A percentile compares a stretch with the other conserved stretches of the same genome.
phyloP scores from a whole-genome alignment of 2,113 vertebrate genomes.

The Cichladusa arquata region DNA sequence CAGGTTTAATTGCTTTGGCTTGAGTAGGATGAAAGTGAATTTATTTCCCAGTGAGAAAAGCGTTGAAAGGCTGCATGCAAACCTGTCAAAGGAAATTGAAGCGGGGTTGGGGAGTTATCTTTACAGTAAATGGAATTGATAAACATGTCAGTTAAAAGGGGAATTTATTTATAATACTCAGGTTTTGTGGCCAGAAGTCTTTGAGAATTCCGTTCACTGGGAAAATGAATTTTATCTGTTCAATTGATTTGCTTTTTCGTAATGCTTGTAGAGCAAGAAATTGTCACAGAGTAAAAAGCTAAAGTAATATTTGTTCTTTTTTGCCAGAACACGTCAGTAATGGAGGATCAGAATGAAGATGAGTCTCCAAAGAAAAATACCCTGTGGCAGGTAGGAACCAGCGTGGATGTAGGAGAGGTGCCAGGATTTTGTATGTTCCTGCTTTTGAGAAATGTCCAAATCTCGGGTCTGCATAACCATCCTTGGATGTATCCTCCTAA shows the following conservation, averaged over 20 bases:
- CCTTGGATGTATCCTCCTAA: not conserved
- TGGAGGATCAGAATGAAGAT: conserved; percentile 97
- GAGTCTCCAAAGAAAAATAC: conserved; percentile 97
- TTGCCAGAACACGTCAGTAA: conserved; percentile 89
- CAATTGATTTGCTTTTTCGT: not conserved
- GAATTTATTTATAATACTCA: conserved; percentile 28
- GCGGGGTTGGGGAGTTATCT: conserved; percentile 38
- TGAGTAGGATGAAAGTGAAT: conserved; percentile 58
- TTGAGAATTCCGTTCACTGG: not conserved
- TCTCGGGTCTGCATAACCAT: not conserved
- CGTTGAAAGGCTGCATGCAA: conserved; percentile 55
- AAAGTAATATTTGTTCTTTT: conserved; percentile 49
- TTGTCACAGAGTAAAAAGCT: conserved; percentile 12
- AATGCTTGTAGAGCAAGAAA: conserved; percentile 38
- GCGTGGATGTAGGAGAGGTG: not conserved
- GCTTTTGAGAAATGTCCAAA: not conserved
- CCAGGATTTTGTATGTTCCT: not conserved
- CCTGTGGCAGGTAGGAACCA: conserved; percentile 87
- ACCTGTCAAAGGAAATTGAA: conserved; percentile 53
- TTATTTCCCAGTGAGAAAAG: conserved; percentile 60
- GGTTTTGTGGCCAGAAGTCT: conserved; percentile 22
- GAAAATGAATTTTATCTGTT: conserved; percentile 26
- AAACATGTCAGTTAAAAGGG: conserved; percentile 47
- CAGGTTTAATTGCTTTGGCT: conserved; percentile 60
- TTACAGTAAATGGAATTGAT: conserved; percentile 56